These are phyloP conservation scores for Cyphomyrus plagiostoma DNA, from an alignment of 2,113 vertebrate genomes.

Conservation along the genomic window DNA sequence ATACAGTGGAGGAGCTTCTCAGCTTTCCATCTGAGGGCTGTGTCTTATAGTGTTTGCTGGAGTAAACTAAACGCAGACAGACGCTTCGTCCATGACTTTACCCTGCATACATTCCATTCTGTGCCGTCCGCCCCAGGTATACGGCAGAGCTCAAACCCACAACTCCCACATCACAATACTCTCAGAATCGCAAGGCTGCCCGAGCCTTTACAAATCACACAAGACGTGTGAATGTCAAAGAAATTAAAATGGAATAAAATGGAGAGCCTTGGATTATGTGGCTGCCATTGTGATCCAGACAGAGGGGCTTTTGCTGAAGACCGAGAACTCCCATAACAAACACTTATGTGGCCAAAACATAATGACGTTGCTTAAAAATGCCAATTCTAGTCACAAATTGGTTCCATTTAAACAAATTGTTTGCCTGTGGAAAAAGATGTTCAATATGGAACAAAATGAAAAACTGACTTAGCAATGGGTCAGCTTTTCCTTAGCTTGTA, in stretches of 20 bases:
- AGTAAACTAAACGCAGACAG: not conserved
- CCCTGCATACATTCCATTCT: not conserved
- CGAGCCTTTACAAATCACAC: not conserved
- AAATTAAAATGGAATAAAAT: not conserved
- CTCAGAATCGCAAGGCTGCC: not conserved
- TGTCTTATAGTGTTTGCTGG: not conserved
- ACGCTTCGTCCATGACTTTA: not conserved
- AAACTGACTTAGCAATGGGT: not conserved
- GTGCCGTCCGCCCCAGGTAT: not conserved
- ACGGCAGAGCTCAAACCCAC: not conserved
- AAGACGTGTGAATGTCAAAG: not conserved
- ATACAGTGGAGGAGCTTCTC: not conserved
- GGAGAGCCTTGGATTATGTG: not conserved
- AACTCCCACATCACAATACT: not conserved
- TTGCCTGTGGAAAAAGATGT: not conserved
- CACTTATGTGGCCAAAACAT: not conserved
- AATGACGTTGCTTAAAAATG: not conserved
- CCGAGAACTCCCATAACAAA: not conserved
- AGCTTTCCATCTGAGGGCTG: not conserved
- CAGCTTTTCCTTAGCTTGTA: not conserved
- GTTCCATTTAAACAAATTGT: slow-evolving; percentile 2
- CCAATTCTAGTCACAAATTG: not conserved
- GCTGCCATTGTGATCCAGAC: not conserved
- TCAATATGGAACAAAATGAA: not conserved
- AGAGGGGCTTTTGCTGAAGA: not conserved